Conservation (phyloP, 1,140 invertebrate genomes). For the Trichonephila clavata region DNA sequence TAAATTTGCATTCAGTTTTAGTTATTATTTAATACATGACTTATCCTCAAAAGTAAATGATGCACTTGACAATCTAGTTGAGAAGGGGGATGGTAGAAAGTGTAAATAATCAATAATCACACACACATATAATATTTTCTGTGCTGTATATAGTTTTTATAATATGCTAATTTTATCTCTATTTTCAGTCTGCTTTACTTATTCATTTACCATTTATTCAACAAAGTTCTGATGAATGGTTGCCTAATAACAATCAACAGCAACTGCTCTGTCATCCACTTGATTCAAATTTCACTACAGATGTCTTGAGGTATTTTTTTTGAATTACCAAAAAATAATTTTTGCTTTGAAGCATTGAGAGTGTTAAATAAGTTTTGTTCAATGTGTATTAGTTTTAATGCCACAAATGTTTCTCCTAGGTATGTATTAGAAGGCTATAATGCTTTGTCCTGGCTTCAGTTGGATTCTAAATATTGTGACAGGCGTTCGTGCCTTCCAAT, state of each 20-base stretch:
- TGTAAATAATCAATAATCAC: too few relatives aligned
- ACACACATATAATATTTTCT: too few relatives aligned
- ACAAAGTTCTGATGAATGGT: slow-evolving; percentile 88
- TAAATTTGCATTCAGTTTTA: too few relatives aligned
- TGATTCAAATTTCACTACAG: slow-evolving; percentile 96
- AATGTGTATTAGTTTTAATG: too few relatives aligned
- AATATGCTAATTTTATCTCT: slow-evolving; percentile 27
- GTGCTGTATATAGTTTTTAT: too few relatives aligned
- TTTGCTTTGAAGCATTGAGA: too few relatives aligned
- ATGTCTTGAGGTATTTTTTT: slow-evolving; percentile 92
- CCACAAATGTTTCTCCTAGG: slow-evolving; percentile 82
- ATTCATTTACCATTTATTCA: slow-evolving; percentile 92
- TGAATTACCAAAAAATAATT: too few relatives aligned
- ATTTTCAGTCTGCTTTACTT: slow-evolving; percentile 91
- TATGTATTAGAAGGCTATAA: slow-evolving; percentile 99
- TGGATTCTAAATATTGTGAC: slow-evolving; percentile 96
- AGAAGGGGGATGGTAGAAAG: too few relatives aligned
- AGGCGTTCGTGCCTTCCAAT: slow-evolving; percentile 97
- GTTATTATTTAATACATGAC: too few relatives aligned
- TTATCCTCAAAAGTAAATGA: too few relatives aligned
- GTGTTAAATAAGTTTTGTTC: too few relatives aligned
- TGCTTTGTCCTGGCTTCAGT: slow-evolving; percentile 97
- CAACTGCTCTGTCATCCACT: slow-evolving; percentile 90
- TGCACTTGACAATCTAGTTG: too few relatives aligned
- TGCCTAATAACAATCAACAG: slow-evolving; percentile 85